These are phyloP conservation scores for Dipus sagitta DNA, from an alignment of 2,797 vertebrate genomes.

Conservation along the genomic window DNA sequence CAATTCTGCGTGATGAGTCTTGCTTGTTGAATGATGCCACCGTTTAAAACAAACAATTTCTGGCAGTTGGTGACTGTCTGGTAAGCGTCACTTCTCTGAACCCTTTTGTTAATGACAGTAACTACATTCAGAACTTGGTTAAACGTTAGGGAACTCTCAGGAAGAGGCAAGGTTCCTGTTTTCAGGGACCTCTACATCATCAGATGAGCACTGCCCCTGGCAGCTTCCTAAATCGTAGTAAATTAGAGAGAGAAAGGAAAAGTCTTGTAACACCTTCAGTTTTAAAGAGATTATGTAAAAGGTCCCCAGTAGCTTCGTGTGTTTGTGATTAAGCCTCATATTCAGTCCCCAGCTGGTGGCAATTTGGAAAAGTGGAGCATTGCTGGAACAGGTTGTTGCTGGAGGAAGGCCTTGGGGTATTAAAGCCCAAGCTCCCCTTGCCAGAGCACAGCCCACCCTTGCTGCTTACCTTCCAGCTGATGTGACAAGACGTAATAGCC, in stretches of 20 bases:
- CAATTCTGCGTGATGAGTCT: background rate
- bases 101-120: background rate
- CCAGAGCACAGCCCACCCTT: no score
- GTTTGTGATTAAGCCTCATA: no score
- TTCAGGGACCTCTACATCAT: background rate
- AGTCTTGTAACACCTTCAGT: background rate
- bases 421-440: no score
- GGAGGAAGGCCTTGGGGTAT: no score
- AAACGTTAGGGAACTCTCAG: background rate
- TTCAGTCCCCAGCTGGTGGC: no score
- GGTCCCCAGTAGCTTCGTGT: no score
- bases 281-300: background rate
- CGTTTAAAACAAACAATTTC: background rate
- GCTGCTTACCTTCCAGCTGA: no score
- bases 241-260: background rate
- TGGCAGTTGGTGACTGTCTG: background rate
- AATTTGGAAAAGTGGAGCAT: background rate
- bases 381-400: background rate
- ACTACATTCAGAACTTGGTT: background rate
- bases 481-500: no score
- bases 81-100: background rate
- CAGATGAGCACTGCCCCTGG: background rate
- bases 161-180: constrained; percentile 8
- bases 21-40: background rate
- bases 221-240: constrained; percentile 34